A percentile compares a stretch with the other conserved stretches of the same genome.
Conservation (phyloP, 2,113 vertebrate genomes). For the Piprites chloris region DNA sequence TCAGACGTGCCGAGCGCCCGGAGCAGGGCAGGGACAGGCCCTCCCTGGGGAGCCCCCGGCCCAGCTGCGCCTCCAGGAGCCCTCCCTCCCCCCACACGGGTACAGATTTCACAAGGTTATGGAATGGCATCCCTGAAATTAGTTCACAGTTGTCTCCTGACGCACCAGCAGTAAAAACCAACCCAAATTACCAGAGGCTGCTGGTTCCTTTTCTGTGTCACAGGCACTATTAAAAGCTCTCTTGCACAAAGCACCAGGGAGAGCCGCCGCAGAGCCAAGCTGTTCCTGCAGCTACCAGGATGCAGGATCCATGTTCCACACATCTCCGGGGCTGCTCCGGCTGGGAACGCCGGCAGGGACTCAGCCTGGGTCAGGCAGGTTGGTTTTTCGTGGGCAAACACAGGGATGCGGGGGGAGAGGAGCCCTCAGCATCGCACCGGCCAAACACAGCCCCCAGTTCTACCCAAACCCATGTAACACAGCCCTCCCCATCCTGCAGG, state of each 20-base stretch:
- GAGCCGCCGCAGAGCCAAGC: conserved; percentile 39
- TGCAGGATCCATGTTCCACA: conserved; percentile 12
- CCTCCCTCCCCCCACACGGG: background rate
- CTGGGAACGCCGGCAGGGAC: background rate
- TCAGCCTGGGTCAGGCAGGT: background rate
- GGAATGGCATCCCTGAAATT: conserved; percentile 66
- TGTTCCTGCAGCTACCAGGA: conserved; percentile 46
- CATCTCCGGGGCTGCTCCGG: background rate
- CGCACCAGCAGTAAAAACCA: conserved; percentile 56
- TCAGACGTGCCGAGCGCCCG: fast-evolving
- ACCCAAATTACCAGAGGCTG: conserved; percentile 64
- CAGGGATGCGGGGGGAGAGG: fast-evolving
- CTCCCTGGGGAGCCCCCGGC: background rate
- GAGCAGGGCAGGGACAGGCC: background rate
- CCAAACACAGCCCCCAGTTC: fast-evolving
- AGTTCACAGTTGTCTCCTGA: conserved; percentile 68
- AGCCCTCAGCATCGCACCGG: background rate
- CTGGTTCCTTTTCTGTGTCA: conserved; percentile 67
- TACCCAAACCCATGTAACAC: fast-evolving
- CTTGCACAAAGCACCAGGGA: conserved; percentile 60
- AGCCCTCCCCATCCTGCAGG: background rate
- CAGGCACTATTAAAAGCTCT: conserved; percentile 68
- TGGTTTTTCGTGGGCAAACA: background rate
- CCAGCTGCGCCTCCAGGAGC: background rate
- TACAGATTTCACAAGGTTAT: conserved; percentile 63